phyloP scores from a whole-genome alignment of 2,888 invertebrate genomes.

The Odontocerum albicorne region DNA sequence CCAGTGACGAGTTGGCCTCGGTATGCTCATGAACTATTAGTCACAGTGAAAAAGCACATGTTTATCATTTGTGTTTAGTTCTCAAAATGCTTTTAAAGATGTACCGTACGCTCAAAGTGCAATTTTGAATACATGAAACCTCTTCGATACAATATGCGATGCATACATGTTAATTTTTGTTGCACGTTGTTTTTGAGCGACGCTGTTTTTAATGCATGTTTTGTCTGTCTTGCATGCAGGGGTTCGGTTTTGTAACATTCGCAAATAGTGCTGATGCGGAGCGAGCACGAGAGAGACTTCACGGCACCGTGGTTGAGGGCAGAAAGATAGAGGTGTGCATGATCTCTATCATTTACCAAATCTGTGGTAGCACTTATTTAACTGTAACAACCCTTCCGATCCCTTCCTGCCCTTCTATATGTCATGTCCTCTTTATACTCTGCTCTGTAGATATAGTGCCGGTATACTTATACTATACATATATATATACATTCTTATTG shows the following conservation, averaged over 20 bases:
- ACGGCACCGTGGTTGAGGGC: conserved; percentile 99
- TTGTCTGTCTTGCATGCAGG: conserved; percentile 99
- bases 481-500: conserved; percentile 21
- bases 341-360: conserved; percentile 66
- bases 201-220: conserved; percentile 87
- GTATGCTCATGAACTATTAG: background rate
- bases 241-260: conserved; percentile 99
- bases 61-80: conserved; percentile 37
- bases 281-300: conserved; percentile 99
- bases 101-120: conserved; percentile 59
- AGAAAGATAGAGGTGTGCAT: conserved; percentile 99
- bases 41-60: conserved; percentile 31
- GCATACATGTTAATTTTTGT: conserved; percentile 70
- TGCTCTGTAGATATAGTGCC: conserved; percentile 52
- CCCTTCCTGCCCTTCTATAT: conserved; percentile 49
- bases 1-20: background rate
- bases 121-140: conserved; percentile 47
- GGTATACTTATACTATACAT: conserved; percentile 16
- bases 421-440: conserved; percentile 44
- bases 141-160: conserved; percentile 49
- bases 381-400: conserved; percentile 59
- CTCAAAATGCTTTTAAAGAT: conserved; percentile 47
- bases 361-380: conserved; percentile 60
- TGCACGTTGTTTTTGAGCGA: conserved; percentile 78
- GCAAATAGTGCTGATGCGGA: conserved; percentile 99